Percentiles rank a stretch among this genome's conserved stretches.
phyloP scores from a whole-genome alignment of 2,113 vertebrate genomes.

The Ascaphus truei region DNA sequence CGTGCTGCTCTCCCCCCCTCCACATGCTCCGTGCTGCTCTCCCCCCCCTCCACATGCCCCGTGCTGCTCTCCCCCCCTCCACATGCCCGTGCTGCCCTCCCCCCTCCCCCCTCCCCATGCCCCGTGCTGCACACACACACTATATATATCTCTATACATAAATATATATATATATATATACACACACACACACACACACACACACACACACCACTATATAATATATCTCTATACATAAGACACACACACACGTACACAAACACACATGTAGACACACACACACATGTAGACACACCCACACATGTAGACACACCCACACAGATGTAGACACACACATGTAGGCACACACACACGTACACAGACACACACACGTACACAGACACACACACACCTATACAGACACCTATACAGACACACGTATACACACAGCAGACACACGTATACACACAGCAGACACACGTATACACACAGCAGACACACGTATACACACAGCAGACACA shows the following conservation, averaged over 20 bases:
- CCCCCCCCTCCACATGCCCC: not conserved
- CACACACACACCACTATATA: no score
- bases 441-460: not conserved
- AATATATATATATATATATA: no score
- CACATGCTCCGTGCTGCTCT: no score
- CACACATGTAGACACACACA: not conserved
- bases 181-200: no score
- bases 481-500: not conserved
- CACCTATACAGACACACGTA: not conserved
- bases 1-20: no score
- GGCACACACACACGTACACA: not conserved
- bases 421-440: not conserved
- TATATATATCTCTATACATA: no score
- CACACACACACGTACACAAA: not conserved
- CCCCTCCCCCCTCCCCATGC: no score
- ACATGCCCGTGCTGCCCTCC: no score
- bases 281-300: not conserved
- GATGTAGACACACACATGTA: not conserved
- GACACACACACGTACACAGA: not conserved
- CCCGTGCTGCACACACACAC: no score
- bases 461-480: not conserved
- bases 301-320: not conserved
- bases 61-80: no score
- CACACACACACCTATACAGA: not conserved
- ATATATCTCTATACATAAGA: no score